Evolutionary conservation across 2,797 vertebrate genomes (phyloP), one percentile per base, ranked within the genome.

Genomic region (Falco concolor): DNA sequence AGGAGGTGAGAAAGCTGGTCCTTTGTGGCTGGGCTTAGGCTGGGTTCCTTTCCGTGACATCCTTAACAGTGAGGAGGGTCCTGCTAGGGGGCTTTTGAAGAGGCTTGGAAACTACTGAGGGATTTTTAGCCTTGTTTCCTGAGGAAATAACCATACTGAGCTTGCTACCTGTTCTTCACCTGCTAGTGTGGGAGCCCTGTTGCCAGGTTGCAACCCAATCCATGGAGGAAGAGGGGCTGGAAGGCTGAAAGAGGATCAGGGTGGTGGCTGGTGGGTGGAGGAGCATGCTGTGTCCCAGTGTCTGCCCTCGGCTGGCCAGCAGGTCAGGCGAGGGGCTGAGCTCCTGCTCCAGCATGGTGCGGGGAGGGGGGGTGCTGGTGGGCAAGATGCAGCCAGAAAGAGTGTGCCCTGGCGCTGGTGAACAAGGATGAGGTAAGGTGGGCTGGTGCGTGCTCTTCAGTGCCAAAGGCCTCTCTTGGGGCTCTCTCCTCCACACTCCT

Each of bases 241-340:
- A 53, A 22, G 38, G 28, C 40, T 59, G 24, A 25, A 30, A 13
- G 56, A 24, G 30, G 40, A 23, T 25, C 22, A 9, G 25, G 38
- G 22, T 57, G n/a, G 44, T 60, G 64, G 60, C 6, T 0, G 6
- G 67, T n/a, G 60, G 27, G 44, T 44, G 36, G 23, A 56, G 38
- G n/a, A 32, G 63, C 36, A 24, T 0, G 0, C 19, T 4, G 27
- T 15, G 28, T 67, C 14, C 32, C 0, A 2, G 42, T 8, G 17
- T 36, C 21, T 56, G 72, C 59, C 38, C 25, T 8, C 1, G 1
- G 73, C 23, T 70, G 44, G 23, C 36, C 6, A 12, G 60, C 20
- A 6, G 9, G 10, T 22, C 28, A 5, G 45, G 34, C 5, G 10
- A 45, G 47, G 28, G 47, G 57, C 61, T 50, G 64, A n/a, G 61